These are phyloP conservation scores for Heliopora coerulea DNA, from an alignment of 92 coral and sea anemone species.

Conservation along the genomic window DNA sequence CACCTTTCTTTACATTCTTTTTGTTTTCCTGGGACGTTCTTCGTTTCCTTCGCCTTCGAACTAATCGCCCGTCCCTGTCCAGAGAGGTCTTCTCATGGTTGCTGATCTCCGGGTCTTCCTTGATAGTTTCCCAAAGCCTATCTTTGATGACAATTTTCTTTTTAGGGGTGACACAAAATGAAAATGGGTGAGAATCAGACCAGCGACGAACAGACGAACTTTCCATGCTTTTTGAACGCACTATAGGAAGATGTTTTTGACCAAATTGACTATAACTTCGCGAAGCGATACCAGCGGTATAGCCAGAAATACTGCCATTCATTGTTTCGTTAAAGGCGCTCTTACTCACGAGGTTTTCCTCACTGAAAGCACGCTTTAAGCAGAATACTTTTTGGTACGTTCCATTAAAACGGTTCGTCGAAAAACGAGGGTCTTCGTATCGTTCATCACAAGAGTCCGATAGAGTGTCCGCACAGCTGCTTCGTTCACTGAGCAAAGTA, in stretches of 20 bases:
- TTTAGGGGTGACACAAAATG: conserved; percentile 37
- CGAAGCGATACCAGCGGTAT: not conserved
- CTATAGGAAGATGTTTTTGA: conserved; percentile 8
- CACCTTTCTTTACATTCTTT: not conserved
- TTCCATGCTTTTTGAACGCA: conserved; percentile 31
- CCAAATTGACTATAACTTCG: conserved; percentile 13
- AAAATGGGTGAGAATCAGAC: conserved; percentile 1
- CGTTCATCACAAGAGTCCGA: conserved; percentile 26
- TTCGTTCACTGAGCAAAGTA: conserved; percentile 20
- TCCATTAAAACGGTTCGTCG: not conserved
- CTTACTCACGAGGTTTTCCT: conserved; percentile 30
- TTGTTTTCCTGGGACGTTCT: not conserved
- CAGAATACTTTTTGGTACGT: conserved; percentile 22
- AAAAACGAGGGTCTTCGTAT: not conserved
- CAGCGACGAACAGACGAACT: not conserved
- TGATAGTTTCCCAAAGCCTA: conserved; percentile 37
- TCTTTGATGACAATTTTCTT: conserved; percentile 35
- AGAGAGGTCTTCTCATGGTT: not conserved
- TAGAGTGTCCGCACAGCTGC: conserved; percentile 12
- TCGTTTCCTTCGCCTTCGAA: conserved; percentile 1
- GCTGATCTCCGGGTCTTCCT: conserved; percentile 2
- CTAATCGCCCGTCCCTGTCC: not conserved
- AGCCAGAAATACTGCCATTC: no score
- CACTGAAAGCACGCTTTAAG: conserved; percentile 24
- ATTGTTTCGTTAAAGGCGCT: not conserved